Base-by-base conservation (phyloP, 1,140 invertebrate species). In the Temnothorax longispinosus region DNA sequence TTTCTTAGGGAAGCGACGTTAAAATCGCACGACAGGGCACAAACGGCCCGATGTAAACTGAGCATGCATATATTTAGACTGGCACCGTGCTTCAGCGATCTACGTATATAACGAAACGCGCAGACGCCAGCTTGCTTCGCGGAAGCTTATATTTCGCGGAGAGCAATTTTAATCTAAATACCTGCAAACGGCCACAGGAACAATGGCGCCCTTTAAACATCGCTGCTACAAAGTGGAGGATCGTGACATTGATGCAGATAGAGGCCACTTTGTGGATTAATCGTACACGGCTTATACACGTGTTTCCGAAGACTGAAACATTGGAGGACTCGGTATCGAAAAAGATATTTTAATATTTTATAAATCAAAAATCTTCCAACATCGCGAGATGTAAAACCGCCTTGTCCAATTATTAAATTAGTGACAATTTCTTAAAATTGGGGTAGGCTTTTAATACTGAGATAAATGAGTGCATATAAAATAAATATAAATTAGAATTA, bases 61-160 rank as follows among this genome's bases (percentile, higher is more conserved):
- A 81, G 58, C 84, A 41, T 58, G 88, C 69, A 64, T 88, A 89
- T 89, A 89, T 89, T 89, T 89, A 89, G 88, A 65, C 82, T 64
- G 81, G 71, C 54, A 76, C 64, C 60, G 64, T 82, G 71, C 35
- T 65, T 64, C 80, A n/a, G 41, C 54, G 87, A 80, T 89, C 67
- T 64, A 27, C 27, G 27, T 27, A 27, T 27, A 71, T 69, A 78
- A 41, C 62, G 87, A 77, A 67, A 41, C 58, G 32, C 67, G 75
- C 75, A 58, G 27, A 64, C 82, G 65, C 69, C 80, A n/a, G 54
- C 32, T 75, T 50, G 69, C 69, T 88, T 86, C 75, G 75, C 64
- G 69, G 87, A 88, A 81, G 85, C 75, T 65, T 56, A 58, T 84
- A 84, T 60, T 74, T 84, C 69, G 74, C 56, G 62, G 21, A 62